Conservation (phyloP, 1,140 invertebrate genomes). For the Lucilia cuprina region DNA sequence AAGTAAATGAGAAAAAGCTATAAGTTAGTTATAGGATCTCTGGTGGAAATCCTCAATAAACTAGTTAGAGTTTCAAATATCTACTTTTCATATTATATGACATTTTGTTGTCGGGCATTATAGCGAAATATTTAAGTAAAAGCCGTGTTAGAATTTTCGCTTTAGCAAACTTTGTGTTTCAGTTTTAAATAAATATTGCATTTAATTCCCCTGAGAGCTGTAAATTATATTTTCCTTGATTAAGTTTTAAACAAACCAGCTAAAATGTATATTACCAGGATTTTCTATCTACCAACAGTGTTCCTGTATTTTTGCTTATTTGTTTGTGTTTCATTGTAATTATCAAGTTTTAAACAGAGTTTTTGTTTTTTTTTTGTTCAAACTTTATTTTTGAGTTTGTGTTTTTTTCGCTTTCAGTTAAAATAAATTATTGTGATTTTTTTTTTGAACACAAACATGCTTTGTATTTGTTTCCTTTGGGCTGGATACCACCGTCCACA, state of each 20-base stretch:
- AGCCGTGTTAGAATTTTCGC: neutral
- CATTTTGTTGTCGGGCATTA: too few species aligned
- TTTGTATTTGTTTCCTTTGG: neutral
- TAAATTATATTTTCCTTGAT: conserved; percentile 15
- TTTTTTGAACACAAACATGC: neutral
- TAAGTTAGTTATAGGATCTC: too few species aligned
- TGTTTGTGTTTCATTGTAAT: neutral
- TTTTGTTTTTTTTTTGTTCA: neutral
- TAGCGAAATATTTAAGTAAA: neutral
- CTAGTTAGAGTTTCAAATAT: too few species aligned
- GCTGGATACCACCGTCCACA: neutral
- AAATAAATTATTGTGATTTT: conserved; percentile 3
- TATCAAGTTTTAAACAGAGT: neutral
- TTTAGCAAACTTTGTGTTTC: neutral
- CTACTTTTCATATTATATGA: too few species aligned
- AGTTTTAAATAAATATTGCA: neutral
- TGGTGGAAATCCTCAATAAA: too few species aligned
- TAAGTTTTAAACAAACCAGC: conserved; percentile 11
- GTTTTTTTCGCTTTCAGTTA: neutral
- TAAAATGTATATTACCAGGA: neutral
- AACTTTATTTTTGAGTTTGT: neutral
- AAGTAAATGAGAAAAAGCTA: too few species aligned
- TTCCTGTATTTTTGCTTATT: neutral
- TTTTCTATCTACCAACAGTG: neutral
- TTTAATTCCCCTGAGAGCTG: neutral